Conservation (phyloP, 92 coral and sea anemone genomes). For the Phymanthus crucifer region DNA sequence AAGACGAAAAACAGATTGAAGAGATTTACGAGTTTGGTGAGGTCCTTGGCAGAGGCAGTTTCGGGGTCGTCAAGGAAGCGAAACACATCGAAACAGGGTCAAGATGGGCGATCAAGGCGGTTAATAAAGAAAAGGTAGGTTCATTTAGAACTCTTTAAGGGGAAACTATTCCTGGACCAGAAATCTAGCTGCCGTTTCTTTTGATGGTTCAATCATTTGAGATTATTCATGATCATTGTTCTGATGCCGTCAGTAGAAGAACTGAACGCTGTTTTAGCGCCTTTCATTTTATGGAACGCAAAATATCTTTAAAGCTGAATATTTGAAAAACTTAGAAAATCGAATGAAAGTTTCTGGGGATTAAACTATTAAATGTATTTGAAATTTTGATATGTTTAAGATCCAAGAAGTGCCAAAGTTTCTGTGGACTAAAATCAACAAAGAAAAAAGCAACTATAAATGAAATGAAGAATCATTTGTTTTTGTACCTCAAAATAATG, state of each 20-base stretch:
- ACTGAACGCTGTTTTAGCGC: background rate
- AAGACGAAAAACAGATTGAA: conserved; percentile 92
- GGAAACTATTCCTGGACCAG: background rate
- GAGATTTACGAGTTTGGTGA: conserved; percentile 90
- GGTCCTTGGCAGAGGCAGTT: conserved; percentile 94
- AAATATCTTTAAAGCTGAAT: conserved; percentile 30
- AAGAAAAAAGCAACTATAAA: too few relatives aligned
- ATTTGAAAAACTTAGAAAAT: conserved; percentile 1
- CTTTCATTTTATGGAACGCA: background rate
- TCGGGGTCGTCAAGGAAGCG: conserved; percentile 96
- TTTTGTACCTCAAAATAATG: too few relatives aligned
- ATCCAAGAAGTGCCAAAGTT: background rate
- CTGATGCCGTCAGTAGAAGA: background rate
- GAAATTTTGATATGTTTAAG: background rate
- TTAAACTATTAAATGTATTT: background rate
- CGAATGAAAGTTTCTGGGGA: background rate
- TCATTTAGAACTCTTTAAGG: conserved; percentile 6
- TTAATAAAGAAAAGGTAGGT: conserved; percentile 95
- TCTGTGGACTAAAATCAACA: too few relatives aligned
- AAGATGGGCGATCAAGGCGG: conserved; percentile 93
- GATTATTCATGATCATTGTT: background rate
- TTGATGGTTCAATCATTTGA: background rate
- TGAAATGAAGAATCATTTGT: too few relatives aligned
- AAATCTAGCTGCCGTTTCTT: background rate
- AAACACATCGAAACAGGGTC: conserved; percentile 71